Conservation (phyloP, 2,113 vertebrate species). For the Pleuronectes platessa region DNA sequence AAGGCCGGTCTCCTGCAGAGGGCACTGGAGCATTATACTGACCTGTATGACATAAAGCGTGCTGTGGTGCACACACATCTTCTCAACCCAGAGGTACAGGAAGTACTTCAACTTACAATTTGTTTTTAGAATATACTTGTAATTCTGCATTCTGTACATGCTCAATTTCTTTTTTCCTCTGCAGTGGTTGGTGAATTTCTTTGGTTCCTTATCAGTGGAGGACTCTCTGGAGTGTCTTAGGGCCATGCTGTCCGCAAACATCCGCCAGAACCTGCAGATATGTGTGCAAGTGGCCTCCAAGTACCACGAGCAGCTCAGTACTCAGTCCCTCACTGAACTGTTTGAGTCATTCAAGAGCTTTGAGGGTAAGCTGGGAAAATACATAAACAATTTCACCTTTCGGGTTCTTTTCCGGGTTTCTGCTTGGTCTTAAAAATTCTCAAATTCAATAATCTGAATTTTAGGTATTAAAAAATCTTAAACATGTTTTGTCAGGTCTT, state of each 20-base stretch:
- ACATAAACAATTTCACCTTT: not conserved
- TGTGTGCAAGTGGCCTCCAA: constrained; percentile 99
- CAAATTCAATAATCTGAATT: too few relatives aligned
- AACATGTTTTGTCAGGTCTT: too few relatives aligned
- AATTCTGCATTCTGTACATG: not conserved
- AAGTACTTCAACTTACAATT: not conserved
- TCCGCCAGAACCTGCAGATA: constrained; percentile 98
- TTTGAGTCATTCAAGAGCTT: constrained; percentile 99
- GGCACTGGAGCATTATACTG: constrained; percentile 97
- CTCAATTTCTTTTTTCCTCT: constrained; percentile 15
- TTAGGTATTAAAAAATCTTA: too few relatives aligned
- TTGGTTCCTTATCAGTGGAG: constrained; percentile 97
- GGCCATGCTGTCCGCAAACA: constrained; percentile 98
- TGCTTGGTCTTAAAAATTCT: not conserved
- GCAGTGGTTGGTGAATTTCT: constrained; percentile 99
- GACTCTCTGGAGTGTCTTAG: constrained; percentile 97
- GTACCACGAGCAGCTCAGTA: constrained; percentile 96
- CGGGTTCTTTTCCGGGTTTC: not conserved
- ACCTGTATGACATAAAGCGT: constrained; percentile 97
- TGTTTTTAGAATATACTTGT: not conserved
- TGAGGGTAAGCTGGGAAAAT: constrained; percentile 85
- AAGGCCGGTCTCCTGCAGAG: constrained; percentile 97
- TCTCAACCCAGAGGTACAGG: constrained; percentile 94
- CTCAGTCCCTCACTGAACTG: constrained; percentile 95
- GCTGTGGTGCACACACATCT: constrained; percentile 98